A percentile compares a stretch with the other conserved stretches of the same genome.
Evolutionary conservation across 1,140 invertebrate species (phyloP).

Genomic region (Ephestia elutella): DNA sequence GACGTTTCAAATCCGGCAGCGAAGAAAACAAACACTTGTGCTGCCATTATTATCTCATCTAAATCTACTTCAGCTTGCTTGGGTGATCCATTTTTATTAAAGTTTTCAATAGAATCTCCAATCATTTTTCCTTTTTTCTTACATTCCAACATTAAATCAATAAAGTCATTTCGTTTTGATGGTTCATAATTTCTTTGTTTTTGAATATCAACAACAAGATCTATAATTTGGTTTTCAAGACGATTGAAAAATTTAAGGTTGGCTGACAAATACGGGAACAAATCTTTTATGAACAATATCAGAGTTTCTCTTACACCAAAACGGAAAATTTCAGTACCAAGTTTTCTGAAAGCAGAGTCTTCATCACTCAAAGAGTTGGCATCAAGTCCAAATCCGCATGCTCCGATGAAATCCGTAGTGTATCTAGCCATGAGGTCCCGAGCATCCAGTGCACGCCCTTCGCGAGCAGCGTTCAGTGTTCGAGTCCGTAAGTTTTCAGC

Average conservation of each 20-base stretch:
- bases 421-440: conserved; percentile 5
- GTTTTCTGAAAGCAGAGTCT: conserved; percentile 60
- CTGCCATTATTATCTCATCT: conserved; percentile 28
- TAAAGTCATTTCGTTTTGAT: conserved; percentile 60
- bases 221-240: conserved; percentile 7
- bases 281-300: conserved; percentile 13
- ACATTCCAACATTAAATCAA: conserved; percentile 28
- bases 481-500: conserved; percentile 41
- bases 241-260: conserved; percentile 10
- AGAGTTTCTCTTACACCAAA: conserved; percentile 13
- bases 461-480: background rate
- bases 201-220: conserved; percentile 10
- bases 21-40: conserved; percentile 62
- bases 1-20: conserved; percentile 9
- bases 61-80: conserved; percentile 22
- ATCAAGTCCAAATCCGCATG: conserved; percentile 6
- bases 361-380: conserved; percentile 37
- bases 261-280: conserved; percentile 6
- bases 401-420: conserved; percentile 8
- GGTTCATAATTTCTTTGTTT: conserved; percentile 15
- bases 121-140: conserved; percentile 40
- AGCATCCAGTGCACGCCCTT: background rate
- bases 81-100: conserved; percentile 9
- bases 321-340: conserved; percentile 35
- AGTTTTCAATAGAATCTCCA: conserved; percentile 16